phyloP scores from a whole-genome alignment of 2,888 invertebrate genomes.

The Torymus texanus region DNA sequence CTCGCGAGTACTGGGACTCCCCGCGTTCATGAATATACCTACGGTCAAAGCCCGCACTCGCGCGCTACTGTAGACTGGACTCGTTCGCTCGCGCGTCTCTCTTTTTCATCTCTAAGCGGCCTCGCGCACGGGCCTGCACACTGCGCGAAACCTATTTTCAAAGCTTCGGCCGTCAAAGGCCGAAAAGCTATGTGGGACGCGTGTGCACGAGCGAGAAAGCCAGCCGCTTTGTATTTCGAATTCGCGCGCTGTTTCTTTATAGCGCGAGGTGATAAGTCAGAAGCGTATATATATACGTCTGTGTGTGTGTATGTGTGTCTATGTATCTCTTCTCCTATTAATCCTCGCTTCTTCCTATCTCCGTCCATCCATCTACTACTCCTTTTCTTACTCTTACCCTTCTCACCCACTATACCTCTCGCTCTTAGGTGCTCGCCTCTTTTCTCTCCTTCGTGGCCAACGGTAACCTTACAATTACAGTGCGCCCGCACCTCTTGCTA shows the following conservation, averaged over 20 bases:
- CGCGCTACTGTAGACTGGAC: constrained; percentile 20
- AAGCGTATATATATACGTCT: not conserved
- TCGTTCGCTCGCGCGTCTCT: constrained; percentile 10
- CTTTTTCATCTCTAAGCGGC: too few relatives aligned
- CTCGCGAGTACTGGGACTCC: constrained; percentile 60
- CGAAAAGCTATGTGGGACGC: not conserved
- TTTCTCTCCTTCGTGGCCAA: not conserved
- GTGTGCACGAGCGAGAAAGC: constrained; percentile 25
- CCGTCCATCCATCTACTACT: not conserved
- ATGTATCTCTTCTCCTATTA: constrained; percentile 2
- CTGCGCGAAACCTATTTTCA: constrained; percentile 29
- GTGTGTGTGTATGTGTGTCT: too few relatives aligned
- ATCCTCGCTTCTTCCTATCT: not conserved
- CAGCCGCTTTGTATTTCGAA: constrained; percentile 67
- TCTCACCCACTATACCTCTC: not conserved
- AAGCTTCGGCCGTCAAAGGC: constrained; percentile 23
- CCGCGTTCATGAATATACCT: constrained; percentile 72
- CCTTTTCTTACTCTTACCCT: not conserved
- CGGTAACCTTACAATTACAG: constrained; percentile 33
- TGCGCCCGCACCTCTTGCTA: not conserved
- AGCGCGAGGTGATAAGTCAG: constrained; percentile 26
- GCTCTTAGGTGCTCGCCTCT: not conserved
- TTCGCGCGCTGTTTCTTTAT: constrained; percentile 61
- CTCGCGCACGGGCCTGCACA: too few relatives aligned
- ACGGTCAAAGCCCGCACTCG: constrained; percentile 61